A percentile compares a stretch with the other conserved stretches of the same genome.
phyloP scores from a whole-genome alignment of 2,797 vertebrate species.

The Sebastes iracundus region DNA sequence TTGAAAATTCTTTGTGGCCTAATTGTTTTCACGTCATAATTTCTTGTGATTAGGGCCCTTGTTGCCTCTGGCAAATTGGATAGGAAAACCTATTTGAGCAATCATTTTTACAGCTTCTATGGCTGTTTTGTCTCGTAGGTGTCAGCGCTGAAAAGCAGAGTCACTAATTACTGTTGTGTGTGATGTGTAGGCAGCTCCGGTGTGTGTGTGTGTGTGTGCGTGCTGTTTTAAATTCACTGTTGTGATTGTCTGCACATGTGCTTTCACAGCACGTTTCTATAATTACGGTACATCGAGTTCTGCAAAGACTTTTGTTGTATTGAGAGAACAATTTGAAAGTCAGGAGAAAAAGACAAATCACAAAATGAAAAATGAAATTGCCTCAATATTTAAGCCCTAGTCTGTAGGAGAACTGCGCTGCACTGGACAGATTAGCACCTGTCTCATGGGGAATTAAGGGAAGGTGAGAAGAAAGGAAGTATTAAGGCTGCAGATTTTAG shows the following conservation, averaged over 20 bases:
- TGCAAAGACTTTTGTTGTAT: background rate
- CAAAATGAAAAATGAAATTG: constrained; percentile 13
- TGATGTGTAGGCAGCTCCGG: constrained; percentile 10
- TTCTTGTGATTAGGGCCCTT: constrained; percentile 58
- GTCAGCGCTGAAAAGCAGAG: constrained; percentile 46
- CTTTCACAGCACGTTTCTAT: background rate
- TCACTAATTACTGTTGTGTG: constrained; percentile 60
- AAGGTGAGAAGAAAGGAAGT: constrained; percentile 1
- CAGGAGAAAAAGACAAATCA: background rate
- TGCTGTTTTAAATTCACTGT: constrained; percentile 11
- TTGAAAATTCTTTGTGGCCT: constrained; percentile 40
- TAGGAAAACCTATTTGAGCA: constrained; percentile 68
- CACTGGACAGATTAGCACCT: constrained; percentile 6
- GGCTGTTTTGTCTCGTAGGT: constrained; percentile 53
- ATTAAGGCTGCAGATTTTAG: background rate
- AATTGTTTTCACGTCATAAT: constrained; percentile 70
- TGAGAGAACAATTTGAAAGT: constrained; percentile 16
- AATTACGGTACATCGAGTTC: background rate
- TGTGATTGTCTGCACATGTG: constrained; percentile 8
- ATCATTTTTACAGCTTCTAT: constrained; percentile 69
- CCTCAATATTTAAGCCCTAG: constrained; percentile 9
- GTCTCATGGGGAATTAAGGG: constrained; percentile 2
- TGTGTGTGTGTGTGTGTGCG: background rate
- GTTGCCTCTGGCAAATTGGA: constrained; percentile 61
- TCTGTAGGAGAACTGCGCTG: constrained; percentile 12